Evolutionary conservation across 2,113 vertebrate genomes (phyloP), one percentile per base, ranked within the genome.

Genomic region (Chitala chitala): DNA sequence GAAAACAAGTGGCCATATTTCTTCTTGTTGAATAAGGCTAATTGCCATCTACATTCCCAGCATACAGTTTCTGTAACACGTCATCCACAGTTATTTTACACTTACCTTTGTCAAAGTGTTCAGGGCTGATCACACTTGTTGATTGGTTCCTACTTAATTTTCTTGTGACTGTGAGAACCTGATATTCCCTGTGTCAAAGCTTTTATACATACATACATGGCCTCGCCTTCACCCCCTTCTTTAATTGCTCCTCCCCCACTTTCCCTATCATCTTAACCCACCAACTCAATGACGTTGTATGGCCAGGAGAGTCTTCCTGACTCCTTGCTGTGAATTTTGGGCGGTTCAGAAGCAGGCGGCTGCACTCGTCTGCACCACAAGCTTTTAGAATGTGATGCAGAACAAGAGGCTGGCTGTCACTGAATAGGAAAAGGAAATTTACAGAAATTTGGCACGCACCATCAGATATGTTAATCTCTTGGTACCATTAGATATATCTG

Each of bases 181-280:
- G 74, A 79, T 79, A 87, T 85, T 84, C 84, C 72, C 71, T 68
- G 72, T 69, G 71, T 65, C 74, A 54, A 72, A 17, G 69, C 77
- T 84, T 87, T 86, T 91, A 90, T 90, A 90, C 81, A 90, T 90
- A 90, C 81, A 69, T 75, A 83, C 83, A 44, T 42, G 63, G 40
- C 4, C 78, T 76, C 74, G 73, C 36, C 20, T 68, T 59, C 83
- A 77, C 80, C 82, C 83, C 80, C 78, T 78, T 12, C 44, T 7
- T 65, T 51, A 59, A 4, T 20, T 46, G 7, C 66, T 50, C 46
- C 80, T 66, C 69, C 38, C 73, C 74, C 73, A 70, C 72, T 80
- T 29, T 46, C 71, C 15, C 71, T 42, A 68, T 40, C 69, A 29
- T 42, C 44, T 56, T 40, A 61, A 20, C 68, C 48, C 46, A 50